Conservation (phyloP, 2,888 invertebrate genomes). For the Brachyopa scutellaris region DNA sequence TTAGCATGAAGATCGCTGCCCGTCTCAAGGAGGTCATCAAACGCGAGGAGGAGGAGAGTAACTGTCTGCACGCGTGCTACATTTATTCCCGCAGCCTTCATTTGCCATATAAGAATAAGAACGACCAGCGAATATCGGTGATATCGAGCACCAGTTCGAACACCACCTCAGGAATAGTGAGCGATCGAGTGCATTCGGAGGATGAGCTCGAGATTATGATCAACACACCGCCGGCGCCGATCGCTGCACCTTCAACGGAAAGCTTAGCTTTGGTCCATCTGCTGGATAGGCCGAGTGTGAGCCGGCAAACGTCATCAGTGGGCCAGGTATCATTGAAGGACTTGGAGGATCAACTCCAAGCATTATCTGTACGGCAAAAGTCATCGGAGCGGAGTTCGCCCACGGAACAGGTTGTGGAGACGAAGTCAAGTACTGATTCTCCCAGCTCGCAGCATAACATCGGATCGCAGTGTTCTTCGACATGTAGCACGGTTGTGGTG, state of each 20-base stretch:
- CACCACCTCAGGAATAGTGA: constrained; percentile 97
- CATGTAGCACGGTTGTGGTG: constrained; percentile 93
- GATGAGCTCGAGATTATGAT: constrained; percentile 96
- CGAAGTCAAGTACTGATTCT: constrained; percentile 81
- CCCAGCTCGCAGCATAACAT: constrained; percentile 84
- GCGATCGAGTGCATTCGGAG: constrained; percentile 96
- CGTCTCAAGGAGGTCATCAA: constrained; percentile 91
- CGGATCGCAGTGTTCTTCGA: constrained; percentile 92
- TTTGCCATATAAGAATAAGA: constrained; percentile 86
- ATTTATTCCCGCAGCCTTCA: constrained; percentile 87
- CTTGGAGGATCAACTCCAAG: constrained; percentile 82
- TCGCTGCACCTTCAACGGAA: constrained; percentile 90
- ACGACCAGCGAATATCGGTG: constrained; percentile 92
- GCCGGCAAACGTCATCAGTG: constrained; percentile 84
- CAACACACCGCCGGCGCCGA: constrained; percentile 89
- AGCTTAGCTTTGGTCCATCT: constrained; percentile 91
- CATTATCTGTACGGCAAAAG: constrained; percentile 79
- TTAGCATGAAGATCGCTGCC: constrained; percentile 95
- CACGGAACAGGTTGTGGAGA: constrained; percentile 65
- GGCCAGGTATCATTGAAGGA: constrained; percentile 81
- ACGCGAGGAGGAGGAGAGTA: constrained; percentile 92
- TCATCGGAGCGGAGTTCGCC: constrained; percentile 73
- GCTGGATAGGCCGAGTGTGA: constrained; percentile 84
- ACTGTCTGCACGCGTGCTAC: constrained; percentile 87
- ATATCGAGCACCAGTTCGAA: constrained; percentile 98